Evolutionary conservation across 2,888 invertebrate genomes (phyloP), one percentile per base, ranked within the genome.

Genomic region (Drosophila mercatorum): DNA sequence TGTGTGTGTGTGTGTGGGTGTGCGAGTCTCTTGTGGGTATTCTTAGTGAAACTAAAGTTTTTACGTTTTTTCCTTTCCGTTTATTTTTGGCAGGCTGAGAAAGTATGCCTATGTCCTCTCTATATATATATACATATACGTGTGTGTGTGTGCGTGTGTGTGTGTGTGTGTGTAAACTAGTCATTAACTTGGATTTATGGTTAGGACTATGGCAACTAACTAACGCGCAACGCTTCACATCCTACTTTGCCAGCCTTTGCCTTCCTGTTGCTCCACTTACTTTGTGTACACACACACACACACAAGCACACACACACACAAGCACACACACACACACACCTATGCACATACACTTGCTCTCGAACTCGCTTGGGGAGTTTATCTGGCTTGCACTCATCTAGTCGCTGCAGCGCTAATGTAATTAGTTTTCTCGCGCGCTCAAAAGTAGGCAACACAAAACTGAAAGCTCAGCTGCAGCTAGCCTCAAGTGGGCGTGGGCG

Each of bases 391-490:
- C 77, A 72, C 46, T 73, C 80, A 72, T 76, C 69, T 67, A 56
- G 62, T 40, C 69, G 58, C 52, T 64, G 58, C 68, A 64, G 64
- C 36, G 51, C 64, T 79, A 75, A 81, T 75, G 64, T 75, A 81
- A 83, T 84, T 81, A 84, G 63, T 68, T 82, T 73, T 53, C 36
- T n/a, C 28, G 17, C 28, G 47, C 62, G 53, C 68, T 36, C 28
- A 52, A 67, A 72, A 41, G 65, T 51, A 61, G 52, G 56, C 71
- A 72, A 62, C 26, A 8, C 5, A 62, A 70, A 70, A 52, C 31
- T 43, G 70, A 52, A 62, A 46, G 44, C 52, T 22, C 52, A 52
- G 22, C 43, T 43, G 41, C 61, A 22, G 40, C 26, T 11, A 1
- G 0, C 2, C 17, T 14, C 5, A 52, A 14, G 22, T 22, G 26